A percentile compares a stretch with the other conserved stretches of the same genome.
Evolutionary conservation across 2,113 vertebrate species (phyloP).

Genomic region (Gymnogyps californianus): DNA sequence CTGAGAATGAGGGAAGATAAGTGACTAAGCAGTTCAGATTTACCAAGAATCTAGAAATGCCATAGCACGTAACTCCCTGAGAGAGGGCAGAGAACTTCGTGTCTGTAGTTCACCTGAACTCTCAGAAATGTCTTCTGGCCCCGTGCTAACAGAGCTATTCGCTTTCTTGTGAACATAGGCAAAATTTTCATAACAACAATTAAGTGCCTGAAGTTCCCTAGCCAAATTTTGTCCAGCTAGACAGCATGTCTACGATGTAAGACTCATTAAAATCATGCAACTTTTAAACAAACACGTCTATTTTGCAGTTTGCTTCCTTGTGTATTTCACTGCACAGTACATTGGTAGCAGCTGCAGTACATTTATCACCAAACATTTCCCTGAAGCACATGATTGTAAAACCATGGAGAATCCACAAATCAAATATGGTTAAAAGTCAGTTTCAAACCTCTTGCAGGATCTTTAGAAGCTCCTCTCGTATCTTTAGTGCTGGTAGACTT

Average conservation of each 20-base stretch:
- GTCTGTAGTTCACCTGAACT: not conserved
- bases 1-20: accelerated
- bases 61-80: not conserved
- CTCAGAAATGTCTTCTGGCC: not conserved
- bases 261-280: not conserved
- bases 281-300: not conserved
- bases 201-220: not conserved
- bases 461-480: slow-evolving; percentile 91
- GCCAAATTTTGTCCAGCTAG: not conserved
- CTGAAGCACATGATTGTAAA: not conserved
- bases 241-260: too few relatives aligned
- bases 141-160: not conserved
- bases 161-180: not conserved
- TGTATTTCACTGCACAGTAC: not conserved
- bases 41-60: not conserved
- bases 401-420: not conserved
- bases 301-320: not conserved
- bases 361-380: not conserved
- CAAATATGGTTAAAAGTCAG: not conserved
- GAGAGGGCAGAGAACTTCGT: not conserved
- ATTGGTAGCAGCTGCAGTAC: not conserved
- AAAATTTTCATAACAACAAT: not conserved
- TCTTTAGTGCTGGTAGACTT: slow-evolving; percentile 91
- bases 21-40: not conserved
- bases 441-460: slow-evolving; percentile 91